Evolutionary conservation across 2,113 vertebrate species (phyloP).

Genomic region (Chunga burmeisteri): DNA sequence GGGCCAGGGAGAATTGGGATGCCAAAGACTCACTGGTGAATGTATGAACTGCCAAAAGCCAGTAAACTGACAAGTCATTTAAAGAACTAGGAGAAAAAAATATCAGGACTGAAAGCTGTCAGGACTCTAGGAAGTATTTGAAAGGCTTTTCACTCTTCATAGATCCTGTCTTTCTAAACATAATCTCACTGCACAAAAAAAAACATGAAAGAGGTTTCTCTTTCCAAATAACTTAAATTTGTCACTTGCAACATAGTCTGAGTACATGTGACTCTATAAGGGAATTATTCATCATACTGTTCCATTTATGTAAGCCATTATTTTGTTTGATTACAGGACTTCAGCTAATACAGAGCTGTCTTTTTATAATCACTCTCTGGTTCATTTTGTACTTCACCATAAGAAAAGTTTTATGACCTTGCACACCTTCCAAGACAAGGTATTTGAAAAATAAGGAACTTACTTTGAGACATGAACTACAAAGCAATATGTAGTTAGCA

Average conservation of each 20-base stretch:
- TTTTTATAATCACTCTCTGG: background rate
- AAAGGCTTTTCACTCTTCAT: background rate
- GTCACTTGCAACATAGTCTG: background rate
- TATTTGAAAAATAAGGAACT: background rate
- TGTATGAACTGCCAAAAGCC: background rate
- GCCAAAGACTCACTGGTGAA: background rate
- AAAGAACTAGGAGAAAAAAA: background rate
- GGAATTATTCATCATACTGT: background rate
- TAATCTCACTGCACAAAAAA: background rate
- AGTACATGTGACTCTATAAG: background rate
- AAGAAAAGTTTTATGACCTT: background rate
- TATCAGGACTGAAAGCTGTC: background rate
- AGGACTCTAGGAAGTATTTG: background rate
- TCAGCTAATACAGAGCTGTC: background rate
- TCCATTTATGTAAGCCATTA: background rate
- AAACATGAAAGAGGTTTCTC: background rate
- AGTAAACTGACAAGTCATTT: slow-evolving; percentile 17
- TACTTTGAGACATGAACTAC: background rate
- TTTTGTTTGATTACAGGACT: background rate
- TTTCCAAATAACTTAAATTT: background rate
- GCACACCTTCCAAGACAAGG: background rate
- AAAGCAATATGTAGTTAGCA: background rate
- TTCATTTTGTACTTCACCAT: background rate
- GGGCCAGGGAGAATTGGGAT: background rate
- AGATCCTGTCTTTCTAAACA: background rate